These are phyloP conservation scores for Dicrurus megarhynchus DNA, from an alignment of 2,113 vertebrate genomes.

Conservation along the genomic window DNA sequence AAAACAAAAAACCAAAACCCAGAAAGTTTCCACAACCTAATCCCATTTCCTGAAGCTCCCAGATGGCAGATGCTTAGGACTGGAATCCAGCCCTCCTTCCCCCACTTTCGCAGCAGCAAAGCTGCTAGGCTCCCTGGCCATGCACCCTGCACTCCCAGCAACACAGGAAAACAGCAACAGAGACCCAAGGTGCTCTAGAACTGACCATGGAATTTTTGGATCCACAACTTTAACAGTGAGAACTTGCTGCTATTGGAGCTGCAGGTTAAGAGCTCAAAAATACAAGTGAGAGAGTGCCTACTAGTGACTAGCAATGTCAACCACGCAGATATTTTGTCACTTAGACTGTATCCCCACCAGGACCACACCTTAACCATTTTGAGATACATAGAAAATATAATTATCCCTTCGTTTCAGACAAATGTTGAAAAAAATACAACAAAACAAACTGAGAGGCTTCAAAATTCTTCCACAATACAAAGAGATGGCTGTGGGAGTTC, in stretches of 20 bases:
- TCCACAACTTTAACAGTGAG: background rate
- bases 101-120: background rate
- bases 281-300: background rate
- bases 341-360: background rate
- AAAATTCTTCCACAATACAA: background rate
- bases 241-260: background rate
- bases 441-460: background rate
- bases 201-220: background rate
- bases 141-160: background rate
- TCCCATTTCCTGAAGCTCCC: slow-evolving; percentile 28
- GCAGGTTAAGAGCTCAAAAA: background rate
- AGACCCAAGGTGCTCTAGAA: background rate
- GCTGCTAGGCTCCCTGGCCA: background rate
- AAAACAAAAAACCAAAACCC: rapidly evolving
- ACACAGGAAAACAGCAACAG: rapidly evolving
- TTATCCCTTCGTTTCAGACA: background rate
- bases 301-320: background rate
- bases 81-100: background rate
- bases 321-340: background rate
- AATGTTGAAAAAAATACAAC: background rate
- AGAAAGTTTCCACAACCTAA: background rate
- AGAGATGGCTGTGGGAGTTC: background rate
- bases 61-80: background rate
- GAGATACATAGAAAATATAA: background rate
- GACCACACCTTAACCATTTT: background rate